Conservation (phyloP, 2,113 vertebrate species). For the Chunga burmeisteri region DNA sequence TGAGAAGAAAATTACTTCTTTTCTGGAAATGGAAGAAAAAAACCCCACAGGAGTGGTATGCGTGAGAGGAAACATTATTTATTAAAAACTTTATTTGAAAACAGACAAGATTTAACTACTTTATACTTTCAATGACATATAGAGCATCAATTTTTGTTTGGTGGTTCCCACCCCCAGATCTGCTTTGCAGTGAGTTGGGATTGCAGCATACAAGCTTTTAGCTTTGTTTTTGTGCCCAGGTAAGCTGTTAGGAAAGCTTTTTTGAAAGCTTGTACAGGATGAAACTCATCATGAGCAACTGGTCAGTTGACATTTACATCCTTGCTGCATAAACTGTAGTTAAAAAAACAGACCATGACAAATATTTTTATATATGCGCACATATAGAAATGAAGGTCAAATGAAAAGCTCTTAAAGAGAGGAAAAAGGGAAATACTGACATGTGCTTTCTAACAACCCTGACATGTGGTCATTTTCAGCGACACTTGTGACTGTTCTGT, state of each 20-base stretch:
- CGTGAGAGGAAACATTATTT: not conserved
- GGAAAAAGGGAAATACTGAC: not conserved
- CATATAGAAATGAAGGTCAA: not conserved
- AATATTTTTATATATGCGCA: not conserved
- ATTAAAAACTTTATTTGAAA: not conserved
- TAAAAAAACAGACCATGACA: not conserved
- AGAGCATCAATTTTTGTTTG: not conserved
- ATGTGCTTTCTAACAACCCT: not conserved
- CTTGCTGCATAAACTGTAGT: not conserved
- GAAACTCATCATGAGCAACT: not conserved
- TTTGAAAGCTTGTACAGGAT: not conserved
- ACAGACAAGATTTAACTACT: not conserved
- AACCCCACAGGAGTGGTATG: accelerated
- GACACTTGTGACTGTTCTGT: not conserved
- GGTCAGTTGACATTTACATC: not conserved
- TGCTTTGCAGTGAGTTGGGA: not conserved
- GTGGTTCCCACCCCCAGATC: not conserved
- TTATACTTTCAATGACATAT: not conserved
- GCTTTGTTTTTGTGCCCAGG: not conserved
- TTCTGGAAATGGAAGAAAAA: not conserved
- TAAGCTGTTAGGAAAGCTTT: not conserved
- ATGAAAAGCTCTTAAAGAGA: not conserved
- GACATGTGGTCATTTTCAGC: not conserved
- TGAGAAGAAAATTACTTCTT: not conserved
- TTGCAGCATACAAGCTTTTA: not conserved